A percentile compares a stretch with the other conserved stretches of the same genome.
Conservation (phyloP, 37 sponge, comb jelly and placozoan genomes). For the Beroe forskalii region DNA sequence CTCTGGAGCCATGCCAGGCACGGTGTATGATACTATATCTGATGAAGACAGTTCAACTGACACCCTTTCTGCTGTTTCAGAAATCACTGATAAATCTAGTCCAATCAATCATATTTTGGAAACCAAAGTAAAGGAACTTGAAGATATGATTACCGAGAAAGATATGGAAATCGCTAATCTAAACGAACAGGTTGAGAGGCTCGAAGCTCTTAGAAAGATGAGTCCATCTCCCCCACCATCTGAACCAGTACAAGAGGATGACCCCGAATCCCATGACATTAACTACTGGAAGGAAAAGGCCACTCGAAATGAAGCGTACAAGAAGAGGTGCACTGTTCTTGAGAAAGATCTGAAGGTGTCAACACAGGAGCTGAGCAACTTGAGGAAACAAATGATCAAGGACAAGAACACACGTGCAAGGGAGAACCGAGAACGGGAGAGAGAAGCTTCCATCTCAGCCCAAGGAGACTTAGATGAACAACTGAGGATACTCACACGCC, state of each 20-base stretch:
- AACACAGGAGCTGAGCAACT: neutral
- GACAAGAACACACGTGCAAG: neutral
- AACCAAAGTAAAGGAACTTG: neutral
- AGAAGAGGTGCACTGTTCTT: conserved; percentile 37
- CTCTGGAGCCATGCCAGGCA: conserved; percentile 4
- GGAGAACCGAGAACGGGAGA: neutral
- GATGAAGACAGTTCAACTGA: conserved; percentile 55
- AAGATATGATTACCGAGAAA: neutral
- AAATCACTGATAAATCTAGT: conserved; percentile 54
- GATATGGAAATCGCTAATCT: conserved; percentile 25
- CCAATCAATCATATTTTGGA: conserved; percentile 10
- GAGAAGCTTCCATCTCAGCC: neutral
- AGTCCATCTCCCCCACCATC: conserved; percentile 37
- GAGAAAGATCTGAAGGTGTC: conserved; percentile 47
- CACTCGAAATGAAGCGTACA: conserved; percentile 20
- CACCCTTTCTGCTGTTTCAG: conserved; percentile 40
- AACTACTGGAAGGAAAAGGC: conserved; percentile 57
- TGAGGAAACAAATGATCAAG: conserved; percentile 17
- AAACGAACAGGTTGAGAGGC: neutral
- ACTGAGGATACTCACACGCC: neutral
- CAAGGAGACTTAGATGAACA: conserved; percentile 44
- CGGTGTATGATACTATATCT: neutral
- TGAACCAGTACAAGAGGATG: neutral
- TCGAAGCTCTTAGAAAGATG: neutral
- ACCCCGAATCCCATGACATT: conserved; percentile 57